Percentiles rank a stretch among this genome's conserved stretches.
Evolutionary conservation across 2,888 invertebrate species (phyloP).

Genomic region (Cordilura impudica): DNA sequence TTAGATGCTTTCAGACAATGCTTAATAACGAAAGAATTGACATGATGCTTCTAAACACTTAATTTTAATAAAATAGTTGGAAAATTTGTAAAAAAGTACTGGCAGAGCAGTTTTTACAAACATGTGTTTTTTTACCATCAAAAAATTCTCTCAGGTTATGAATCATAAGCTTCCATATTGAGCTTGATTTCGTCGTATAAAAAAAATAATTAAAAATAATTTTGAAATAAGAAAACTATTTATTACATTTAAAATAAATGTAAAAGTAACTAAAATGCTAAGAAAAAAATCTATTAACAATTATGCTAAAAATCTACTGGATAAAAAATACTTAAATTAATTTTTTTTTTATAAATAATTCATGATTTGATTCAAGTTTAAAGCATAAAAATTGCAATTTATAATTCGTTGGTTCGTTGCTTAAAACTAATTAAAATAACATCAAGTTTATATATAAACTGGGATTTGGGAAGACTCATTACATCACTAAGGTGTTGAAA

Average conservation of each 20-base stretch:
- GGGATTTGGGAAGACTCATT: conserved; percentile 56
- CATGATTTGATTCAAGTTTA: conserved; percentile 16
- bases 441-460: conserved; percentile 27
- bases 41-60: too few relatives aligned
- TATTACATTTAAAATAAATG: not conserved
- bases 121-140: too few relatives aligned
- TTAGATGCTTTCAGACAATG: too few relatives aligned
- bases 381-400: conserved; percentile 17
- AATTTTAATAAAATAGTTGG: too few relatives aligned
- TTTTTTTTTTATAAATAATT: conserved; percentile 19
- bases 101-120: not conserved
- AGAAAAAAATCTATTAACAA: conserved; percentile 48
- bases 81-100: not conserved
- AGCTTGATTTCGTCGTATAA: too few relatives aligned
- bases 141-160: too few relatives aligned
- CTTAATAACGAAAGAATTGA: too few relatives aligned
- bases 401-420: not conserved
- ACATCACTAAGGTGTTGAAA: conserved; percentile 45
- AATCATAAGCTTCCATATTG: too few relatives aligned
- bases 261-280: conserved; percentile 16
- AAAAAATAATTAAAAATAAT: conserved; percentile 2
- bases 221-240: not conserved
- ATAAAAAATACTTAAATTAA: not conserved
- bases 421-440: conserved; percentile 13
- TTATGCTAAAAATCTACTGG: conserved; percentile 47